Percentiles rank a stretch among this genome's conserved stretches.
Evolutionary conservation across 1,140 invertebrate genomes (phyloP).

Genomic region (Cyrtorhinus lividipennis): DNA sequence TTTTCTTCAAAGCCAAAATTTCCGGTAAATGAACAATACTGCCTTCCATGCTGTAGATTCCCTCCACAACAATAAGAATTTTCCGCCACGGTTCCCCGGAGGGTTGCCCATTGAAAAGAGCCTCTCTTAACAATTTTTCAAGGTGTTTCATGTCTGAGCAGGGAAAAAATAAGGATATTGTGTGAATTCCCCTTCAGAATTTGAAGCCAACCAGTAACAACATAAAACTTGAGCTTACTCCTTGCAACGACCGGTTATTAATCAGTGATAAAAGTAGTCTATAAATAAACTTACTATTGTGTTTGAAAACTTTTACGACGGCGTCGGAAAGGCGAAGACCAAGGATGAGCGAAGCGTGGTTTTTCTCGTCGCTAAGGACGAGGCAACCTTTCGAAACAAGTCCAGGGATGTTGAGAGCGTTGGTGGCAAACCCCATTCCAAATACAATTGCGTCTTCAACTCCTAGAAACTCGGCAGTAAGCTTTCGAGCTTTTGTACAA

Average conservation of each 20-base stretch:
- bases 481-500: constrained; percentile 71
- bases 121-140: constrained; percentile 62
- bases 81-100: constrained; percentile 75
- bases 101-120: constrained; percentile 69
- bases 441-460: constrained; percentile 88
- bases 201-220: not conserved
- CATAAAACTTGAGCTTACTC: no score
- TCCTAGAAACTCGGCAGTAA: constrained; percentile 80
- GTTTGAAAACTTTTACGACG: constrained; percentile 74
- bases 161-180: not conserved
- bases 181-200: not conserved
- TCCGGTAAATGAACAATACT: constrained; percentile 81
- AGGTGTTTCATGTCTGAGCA: constrained; percentile 75
- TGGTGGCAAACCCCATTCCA: constrained; percentile 98
- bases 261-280: not conserved
- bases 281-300: constrained; percentile 46
- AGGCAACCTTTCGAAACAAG: constrained; percentile 69
- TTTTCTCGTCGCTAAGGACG: constrained; percentile 90
- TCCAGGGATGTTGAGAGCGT: constrained; percentile 81
- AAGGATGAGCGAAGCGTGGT: constrained; percentile 91
- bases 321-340: constrained; percentile 80
- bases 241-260: no score
- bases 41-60: constrained; percentile 98
- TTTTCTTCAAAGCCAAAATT: constrained; percentile 82
- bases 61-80: constrained; percentile 88